Base-by-base conservation (phyloP, 1,140 invertebrate species). In the Panonychus citri region DNA sequence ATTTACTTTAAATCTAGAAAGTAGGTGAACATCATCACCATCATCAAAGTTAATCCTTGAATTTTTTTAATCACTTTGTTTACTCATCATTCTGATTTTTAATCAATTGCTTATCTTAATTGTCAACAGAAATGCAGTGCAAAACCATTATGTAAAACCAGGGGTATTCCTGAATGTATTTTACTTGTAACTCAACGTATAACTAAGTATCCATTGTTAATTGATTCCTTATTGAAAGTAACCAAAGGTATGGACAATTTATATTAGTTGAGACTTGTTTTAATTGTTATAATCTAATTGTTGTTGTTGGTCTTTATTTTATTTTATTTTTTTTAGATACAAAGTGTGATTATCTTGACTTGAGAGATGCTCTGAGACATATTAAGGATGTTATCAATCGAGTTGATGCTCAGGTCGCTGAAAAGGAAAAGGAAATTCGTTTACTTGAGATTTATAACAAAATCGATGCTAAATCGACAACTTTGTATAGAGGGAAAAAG, bases 121-220 rank as follows among this genome's bases (percentile, higher is more conserved):
- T 34, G 12, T 34, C 12, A 7, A 43, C 76, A 83, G 63, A 83
- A 82, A 66, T 89, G 84, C 66, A 68, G 64, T 56, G 60, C 78
- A 28, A 87, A 89, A 72, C 82, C 83, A 3, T 68, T 93, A 55
- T 75, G 91, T 54, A 85, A 89, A 69, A 87, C 89, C 67, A 87
- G 91, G 71, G 87, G 88, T 53, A 86, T 96, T 57, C 87, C 86
- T 1, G 89, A 94, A 67, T 94, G 88, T 67, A 85, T 94, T 61
- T 68, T 94, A 48, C 85, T 91, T 64, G 87, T 96, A 4, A 91
- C 89, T 0, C 85, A 94, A 67, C 74, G 90, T 60, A 75, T 94
- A 15, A 93, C 89, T 3, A 95, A 96, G 67, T 95, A 95, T 73
- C 88, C 88, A 0, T 70, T 91, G 21, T 73, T 96, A 0, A 81